Conservation (phyloP, 2,797 vertebrate species). For the Danio albolineatus region DNA sequence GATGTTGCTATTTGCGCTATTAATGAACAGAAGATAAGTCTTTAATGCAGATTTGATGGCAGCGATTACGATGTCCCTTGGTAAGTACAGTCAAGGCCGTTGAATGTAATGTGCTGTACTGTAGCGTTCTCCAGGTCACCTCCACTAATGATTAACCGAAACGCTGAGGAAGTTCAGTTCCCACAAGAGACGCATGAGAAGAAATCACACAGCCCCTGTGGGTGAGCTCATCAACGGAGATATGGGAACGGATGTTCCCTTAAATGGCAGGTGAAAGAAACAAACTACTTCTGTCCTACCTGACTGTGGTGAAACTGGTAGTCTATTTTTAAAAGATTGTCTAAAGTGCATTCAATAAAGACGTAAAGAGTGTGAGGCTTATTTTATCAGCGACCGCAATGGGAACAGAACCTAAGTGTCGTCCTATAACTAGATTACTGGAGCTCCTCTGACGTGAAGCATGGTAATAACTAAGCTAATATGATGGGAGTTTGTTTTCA, state of each 20-base stretch:
- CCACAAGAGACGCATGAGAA: constrained; percentile 38
- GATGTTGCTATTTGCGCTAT: constrained; percentile 27
- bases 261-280: constrained; percentile 13
- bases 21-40: constrained; percentile 37
- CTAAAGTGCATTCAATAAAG: constrained; percentile 42
- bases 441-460: constrained; percentile 51
- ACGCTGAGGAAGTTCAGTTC: constrained; percentile 39
- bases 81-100: constrained; percentile 37
- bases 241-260: constrained; percentile 30
- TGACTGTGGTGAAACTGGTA: constrained; percentile 17
- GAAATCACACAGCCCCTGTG: constrained; percentile 31
- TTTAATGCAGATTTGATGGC: constrained; percentile 34
- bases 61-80: constrained; percentile 41
- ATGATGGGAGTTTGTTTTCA: constrained; percentile 62
- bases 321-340: constrained; percentile 26
- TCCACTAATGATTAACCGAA: constrained; percentile 59
- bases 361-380: constrained; percentile 30
- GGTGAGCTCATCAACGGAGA: constrained; percentile 39
- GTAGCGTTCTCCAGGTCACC: constrained; percentile 39
- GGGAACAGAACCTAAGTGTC: constrained; percentile 49
- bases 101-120: constrained; percentile 37
- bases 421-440: constrained; percentile 53
- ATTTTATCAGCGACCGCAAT: constrained; percentile 31
- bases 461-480: constrained; percentile 54
- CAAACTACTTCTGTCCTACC: constrained; percentile 7